Conservation (phyloP, 1,140 invertebrate genomes). For the Drosophila quadrilineata region DNA sequence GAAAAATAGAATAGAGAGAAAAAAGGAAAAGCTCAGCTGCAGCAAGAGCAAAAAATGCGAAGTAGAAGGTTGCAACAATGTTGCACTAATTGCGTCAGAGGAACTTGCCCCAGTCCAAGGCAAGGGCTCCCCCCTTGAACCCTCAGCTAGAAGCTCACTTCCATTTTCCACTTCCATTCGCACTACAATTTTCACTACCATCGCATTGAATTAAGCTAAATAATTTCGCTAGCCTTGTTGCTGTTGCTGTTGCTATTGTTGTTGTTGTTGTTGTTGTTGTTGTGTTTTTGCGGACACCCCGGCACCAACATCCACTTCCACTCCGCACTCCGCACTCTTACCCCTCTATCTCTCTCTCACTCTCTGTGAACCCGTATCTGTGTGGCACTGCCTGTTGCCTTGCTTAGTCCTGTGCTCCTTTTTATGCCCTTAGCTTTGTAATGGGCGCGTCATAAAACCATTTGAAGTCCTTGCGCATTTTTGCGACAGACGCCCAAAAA, state of each 20-base stretch:
- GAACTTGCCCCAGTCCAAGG: slow-evolving; percentile 47
- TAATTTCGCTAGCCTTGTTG: slow-evolving; percentile 61
- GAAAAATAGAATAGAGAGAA: slow-evolving; percentile 14
- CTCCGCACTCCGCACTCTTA: neutral
- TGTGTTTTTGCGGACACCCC: slow-evolving; percentile 42
- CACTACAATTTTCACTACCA: slow-evolving; percentile 33
- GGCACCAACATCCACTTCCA: slow-evolving; percentile 57
- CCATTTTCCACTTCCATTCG: neutral
- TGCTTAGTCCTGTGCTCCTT: slow-evolving; percentile 2
- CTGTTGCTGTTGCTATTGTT: no score
- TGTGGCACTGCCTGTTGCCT: no score
- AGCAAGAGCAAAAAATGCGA: no score
- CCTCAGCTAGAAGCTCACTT: neutral
- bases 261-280: no score
- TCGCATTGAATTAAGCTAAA: slow-evolving; percentile 68
- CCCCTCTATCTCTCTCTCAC: neutral
- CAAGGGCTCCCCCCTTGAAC: slow-evolving; percentile 8
- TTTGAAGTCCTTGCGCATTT: slow-evolving; percentile 38
- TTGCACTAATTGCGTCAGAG: slow-evolving; percentile 73
- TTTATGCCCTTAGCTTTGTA: slow-evolving; percentile 4
- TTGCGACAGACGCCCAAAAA: slow-evolving; percentile 34
- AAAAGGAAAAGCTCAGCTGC: no score
- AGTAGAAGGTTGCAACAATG: slow-evolving; percentile 55
- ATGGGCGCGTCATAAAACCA: slow-evolving; percentile 30
- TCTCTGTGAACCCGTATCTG: neutral